Conservation (phyloP, 2,888 invertebrate genomes). For the Troides oblongomaculatus region DNA sequence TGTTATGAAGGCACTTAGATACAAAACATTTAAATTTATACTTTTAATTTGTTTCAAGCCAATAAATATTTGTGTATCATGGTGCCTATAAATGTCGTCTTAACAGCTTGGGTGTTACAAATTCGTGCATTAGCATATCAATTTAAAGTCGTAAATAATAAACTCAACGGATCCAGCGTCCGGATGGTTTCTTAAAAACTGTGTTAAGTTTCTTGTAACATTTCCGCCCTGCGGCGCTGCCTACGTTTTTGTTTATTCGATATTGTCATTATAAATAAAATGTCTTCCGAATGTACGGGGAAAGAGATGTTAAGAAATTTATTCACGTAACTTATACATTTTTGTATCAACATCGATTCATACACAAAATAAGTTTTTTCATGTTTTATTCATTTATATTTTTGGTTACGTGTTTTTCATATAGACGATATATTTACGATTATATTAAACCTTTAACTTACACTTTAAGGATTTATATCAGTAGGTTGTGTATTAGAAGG, state of each 20-base stretch:
- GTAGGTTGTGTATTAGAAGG: too few relatives aligned
- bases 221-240: constrained; percentile 25
- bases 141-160: constrained; percentile 51
- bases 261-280: constrained; percentile 27
- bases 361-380: not conserved
- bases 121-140: constrained; percentile 48
- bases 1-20: constrained; percentile 36
- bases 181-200: constrained; percentile 34
- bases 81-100: constrained; percentile 57
- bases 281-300: constrained; percentile 16
- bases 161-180: constrained; percentile 40
- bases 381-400: not conserved
- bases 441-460: not conserved
- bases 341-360: not conserved
- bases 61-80: constrained; percentile 66
- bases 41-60: constrained; percentile 65
- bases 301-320: constrained; percentile 8
- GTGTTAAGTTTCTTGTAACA: constrained; percentile 18
- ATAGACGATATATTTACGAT: not conserved
- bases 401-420: not conserved
- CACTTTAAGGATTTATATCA: not conserved
- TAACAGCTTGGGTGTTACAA: constrained; percentile 53
- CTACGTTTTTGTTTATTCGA: constrained; percentile 28
- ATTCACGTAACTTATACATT: not conserved
- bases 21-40: constrained; percentile 59